Percentiles rank a stretch among this genome's conserved stretches.
Evolutionary conservation across 2,113 vertebrate species (phyloP).

Genomic region (Cacatua alba): DNA sequence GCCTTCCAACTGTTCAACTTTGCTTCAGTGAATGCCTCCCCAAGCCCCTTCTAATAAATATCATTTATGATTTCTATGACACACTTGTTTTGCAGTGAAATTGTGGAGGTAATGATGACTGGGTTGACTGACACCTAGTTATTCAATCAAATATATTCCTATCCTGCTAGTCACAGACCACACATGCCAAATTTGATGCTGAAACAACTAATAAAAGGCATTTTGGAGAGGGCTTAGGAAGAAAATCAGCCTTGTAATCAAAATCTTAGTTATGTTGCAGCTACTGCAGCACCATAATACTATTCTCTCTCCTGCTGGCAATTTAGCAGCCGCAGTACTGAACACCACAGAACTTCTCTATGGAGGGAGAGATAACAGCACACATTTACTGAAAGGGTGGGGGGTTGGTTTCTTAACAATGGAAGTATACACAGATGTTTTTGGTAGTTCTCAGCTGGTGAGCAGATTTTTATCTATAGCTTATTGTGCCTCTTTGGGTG

Average conservation of each 20-base stretch:
- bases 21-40: neutral
- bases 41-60: constrained; percentile 12
- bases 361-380: neutral
- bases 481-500: neutral
- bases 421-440: neutral
- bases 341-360: neutral
- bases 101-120: neutral
- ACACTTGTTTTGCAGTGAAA: neutral
- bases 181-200: neutral
- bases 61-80: constrained; percentile 6
- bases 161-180: neutral
- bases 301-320: constrained; percentile 9
- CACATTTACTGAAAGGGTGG: neutral
- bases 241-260: constrained; percentile 38
- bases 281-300: neutral
- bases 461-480: neutral
- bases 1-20: neutral
- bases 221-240: neutral
- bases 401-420: neutral
- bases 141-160: constrained; percentile 12
- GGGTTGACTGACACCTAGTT: constrained; percentile 9
- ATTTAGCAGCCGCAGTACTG: neutral
- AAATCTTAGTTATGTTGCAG: constrained; percentile 2
- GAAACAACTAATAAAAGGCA: neutral
- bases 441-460: constrained; percentile 18